Evolutionary conservation across 2,888 invertebrate genomes (phyloP).

Genomic region (Pristionchus fissidentatus): DNA sequence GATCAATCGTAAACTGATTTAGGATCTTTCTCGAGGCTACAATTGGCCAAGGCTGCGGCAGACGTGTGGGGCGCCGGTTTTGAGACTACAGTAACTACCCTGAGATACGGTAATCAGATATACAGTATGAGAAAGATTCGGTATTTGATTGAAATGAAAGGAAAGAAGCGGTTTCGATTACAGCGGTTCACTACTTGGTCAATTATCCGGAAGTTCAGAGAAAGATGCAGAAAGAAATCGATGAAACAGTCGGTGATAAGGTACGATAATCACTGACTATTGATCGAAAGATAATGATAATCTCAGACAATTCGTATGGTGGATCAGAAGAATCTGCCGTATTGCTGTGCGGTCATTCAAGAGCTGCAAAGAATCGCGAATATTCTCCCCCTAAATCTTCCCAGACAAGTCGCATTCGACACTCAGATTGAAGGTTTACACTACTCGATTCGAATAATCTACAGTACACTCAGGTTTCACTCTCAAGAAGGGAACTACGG

Average conservation of each 20-base stretch:
- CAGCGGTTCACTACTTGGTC: not conserved
- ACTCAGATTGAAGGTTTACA: not conserved
- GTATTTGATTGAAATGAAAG: too few species aligned
- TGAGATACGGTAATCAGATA: too few species aligned
- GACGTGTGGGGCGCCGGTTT: too few species aligned
- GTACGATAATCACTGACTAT: not conserved
- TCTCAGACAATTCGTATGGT: not conserved
- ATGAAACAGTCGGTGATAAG: not conserved
- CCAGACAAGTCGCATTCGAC: not conserved
- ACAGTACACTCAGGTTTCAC: not conserved
- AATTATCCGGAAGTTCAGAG: not conserved
- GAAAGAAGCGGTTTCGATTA: too few species aligned
- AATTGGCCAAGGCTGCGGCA: too few species aligned
- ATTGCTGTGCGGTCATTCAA: not conserved
- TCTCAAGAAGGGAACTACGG: not conserved
- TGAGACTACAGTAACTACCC: too few species aligned
- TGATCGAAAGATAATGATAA: not conserved
- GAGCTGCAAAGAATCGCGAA: not conserved
- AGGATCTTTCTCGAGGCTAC: too few species aligned
- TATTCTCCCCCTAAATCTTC: not conserved
- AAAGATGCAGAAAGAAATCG: not conserved
- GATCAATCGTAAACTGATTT: too few species aligned
- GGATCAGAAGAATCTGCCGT: not conserved
- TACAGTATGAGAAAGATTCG: too few species aligned
- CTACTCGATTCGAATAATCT: not conserved